Evolutionary conservation across 2,888 invertebrate genomes (phyloP).

Genomic region (Tachina grossa): DNA sequence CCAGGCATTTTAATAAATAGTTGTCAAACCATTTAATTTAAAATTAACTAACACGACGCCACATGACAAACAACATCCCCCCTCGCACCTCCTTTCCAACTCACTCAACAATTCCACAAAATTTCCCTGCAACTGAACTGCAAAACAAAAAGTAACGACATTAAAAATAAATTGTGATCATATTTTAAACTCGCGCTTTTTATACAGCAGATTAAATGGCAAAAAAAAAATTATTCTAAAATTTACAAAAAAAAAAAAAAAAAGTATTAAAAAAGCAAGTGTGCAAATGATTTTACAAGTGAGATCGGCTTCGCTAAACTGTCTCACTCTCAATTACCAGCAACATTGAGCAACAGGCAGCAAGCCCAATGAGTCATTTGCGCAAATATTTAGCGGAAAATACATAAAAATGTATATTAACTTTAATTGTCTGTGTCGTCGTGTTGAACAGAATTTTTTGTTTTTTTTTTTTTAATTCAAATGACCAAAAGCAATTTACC

Average conservation of each 20-base stretch:
- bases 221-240: conserved; percentile 41
- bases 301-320: conserved; percentile 33
- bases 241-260: conserved; percentile 17
- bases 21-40: conserved; percentile 76
- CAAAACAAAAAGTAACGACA: conserved; percentile 14
- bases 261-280: conserved; percentile 7
- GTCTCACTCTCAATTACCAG: conserved; percentile 53
- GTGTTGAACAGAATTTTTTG: conserved; percentile 19
- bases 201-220: conserved; percentile 52
- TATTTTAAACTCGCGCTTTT: conserved; percentile 49
- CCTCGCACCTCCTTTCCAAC: background rate
- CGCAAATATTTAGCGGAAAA: conserved; percentile 62
- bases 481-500: conserved; percentile 36
- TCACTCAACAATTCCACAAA: background rate
- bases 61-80: conserved; percentile 25
- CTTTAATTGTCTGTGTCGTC: conserved; percentile 63
- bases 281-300: conserved; percentile 25
- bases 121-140: conserved; percentile 16
- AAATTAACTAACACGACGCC: conserved; percentile 68
- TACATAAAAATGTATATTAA: conserved; percentile 63
- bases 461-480: conserved; percentile 25
- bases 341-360: conserved; percentile 18
- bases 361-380: conserved; percentile 67
- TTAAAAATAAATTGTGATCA: conserved; percentile 52
- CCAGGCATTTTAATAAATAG: conserved; percentile 77